Base-by-base conservation (phyloP, 2,113 vertebrate species). In the Parotia lawesii region DNA sequence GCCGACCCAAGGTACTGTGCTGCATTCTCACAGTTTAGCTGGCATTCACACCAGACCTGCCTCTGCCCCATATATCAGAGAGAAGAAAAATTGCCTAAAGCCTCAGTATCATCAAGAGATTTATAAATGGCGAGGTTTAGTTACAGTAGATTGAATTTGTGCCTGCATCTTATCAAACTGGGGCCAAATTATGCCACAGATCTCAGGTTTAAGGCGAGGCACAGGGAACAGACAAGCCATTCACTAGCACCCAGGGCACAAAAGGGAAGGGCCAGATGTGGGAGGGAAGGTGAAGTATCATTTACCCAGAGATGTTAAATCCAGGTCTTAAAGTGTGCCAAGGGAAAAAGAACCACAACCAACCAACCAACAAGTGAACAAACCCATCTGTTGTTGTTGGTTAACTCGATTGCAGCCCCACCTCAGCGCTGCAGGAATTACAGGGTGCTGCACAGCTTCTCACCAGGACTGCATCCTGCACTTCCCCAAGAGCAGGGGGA, bases 141-240 rank as follows among this genome's bases (percentile, higher is more conserved):
- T 91, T 92, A 87, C 77, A 92, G 45, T 37, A 94, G 74, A 89
- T 76, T 82, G 74, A 95, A 76, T 82, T 81, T 0, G 0, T 60
- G 87, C 23, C 93, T 94, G 91, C 3, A 0, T 95, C 77, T 96
- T 93, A 91, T 95, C 95, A 96, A 91, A 69, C 20, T 40, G 17
- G n/a, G 75, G 74, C n/a, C 1, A 3, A 85, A 72, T 87, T 65
- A 29, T 35, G 38, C 11, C 90, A 37, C 66, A 75, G 87, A 76
- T 72, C 81, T 85, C 50, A 9, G 73, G 66, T 81, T 89, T 31
- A 79, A 81, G 77, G 81, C 48, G 2, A 74, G 74, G 66, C 45
- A 1, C 58, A 23, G 2, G 37, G 85, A 95, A 89, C 95, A 96
- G 78, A 85, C 66, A 27, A 28, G 8, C 74, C 38, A 89, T 96